Base-by-base conservation (phyloP, 2,797 vertebrate species). In the Dicrostonyx torquatus region DNA sequence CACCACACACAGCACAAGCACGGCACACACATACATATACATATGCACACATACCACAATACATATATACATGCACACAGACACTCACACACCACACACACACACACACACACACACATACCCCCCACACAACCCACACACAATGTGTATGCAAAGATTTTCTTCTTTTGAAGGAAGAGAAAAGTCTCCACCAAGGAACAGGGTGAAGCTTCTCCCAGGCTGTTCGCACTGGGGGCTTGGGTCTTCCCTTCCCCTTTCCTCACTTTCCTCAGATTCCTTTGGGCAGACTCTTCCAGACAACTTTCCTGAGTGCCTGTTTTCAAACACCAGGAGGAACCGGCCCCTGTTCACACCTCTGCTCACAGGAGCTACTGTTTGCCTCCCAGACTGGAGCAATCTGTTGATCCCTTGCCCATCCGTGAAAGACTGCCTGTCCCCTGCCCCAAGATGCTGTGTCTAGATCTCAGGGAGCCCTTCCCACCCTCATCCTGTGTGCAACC, bases 401-500 rank as follows among this genome's bases (percentile, higher is more conserved):
- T 22, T 22, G 29, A 3, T 88, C 79, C 58, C 37, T 64, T 26
- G 3, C 9, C 3, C 10, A 20, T 40, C 11, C 43, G 3, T 17
- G 24, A 43, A 17, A 22, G 20, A 26, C 75, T 6, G 0, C 18
- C 43, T 18, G 70, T 7, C 40, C 11, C 12, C 13, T 78, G n/a
- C 13, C 37, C 1, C 2, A 20, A 0, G 50, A 1, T n/a, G 29
- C 40, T 22, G 29, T 12, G 50, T 29, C 62, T 3, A 20, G 34
- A 7, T 40, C 8, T 18, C 1, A 3, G 15, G 76, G 31, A 34
- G 29, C 68, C 50, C 60, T 68, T 5, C 62, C 31, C 31, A n/a
- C 6, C 5, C 20, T 10, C 0, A 58, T 12, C 1, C 3, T 68
- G 1, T 14, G 40, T 0, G 5, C 53, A 31, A 18, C 26, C n/a